A percentile compares a stretch with the other conserved stretches of the same genome.
These are phyloP conservation scores for Ispidina picta DNA, from an alignment of 2,797 vertebrate species.

Conservation along the genomic window DNA sequence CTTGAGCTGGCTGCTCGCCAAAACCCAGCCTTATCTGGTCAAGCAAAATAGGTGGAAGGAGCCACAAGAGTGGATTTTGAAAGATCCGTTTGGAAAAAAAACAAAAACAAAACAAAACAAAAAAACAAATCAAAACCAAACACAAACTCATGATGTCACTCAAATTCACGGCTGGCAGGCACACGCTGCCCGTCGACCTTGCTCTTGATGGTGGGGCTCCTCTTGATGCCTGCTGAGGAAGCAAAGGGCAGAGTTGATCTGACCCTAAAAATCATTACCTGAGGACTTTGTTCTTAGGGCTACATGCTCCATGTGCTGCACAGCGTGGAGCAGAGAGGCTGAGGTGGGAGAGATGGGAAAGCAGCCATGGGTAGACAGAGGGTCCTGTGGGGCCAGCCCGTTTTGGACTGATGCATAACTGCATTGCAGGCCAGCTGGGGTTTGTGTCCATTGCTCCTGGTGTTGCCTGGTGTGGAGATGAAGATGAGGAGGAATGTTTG, in stretches of 20 bases:
- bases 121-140: too few species aligned
- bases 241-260: not conserved
- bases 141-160: not conserved
- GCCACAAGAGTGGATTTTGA: not conserved
- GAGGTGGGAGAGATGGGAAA: not conserved
- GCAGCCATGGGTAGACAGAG: not conserved
- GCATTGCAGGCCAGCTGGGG: not conserved
- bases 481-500: not conserved
- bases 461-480: not conserved
- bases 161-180: fast-evolving
- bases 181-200: fast-evolving
- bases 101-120: too few species aligned
- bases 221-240: not conserved
- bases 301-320: not conserved
- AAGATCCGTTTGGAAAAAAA: not conserved
- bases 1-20: not conserved
- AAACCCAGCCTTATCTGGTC: conserved; percentile 31
- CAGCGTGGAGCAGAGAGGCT: not conserved
- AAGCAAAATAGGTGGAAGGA: conserved; percentile 3
- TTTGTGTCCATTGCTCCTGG: not conserved
- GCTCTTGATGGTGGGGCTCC: fast-evolving
- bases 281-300: not conserved
- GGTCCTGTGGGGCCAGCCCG: not conserved
- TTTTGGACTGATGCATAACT: not conserved
- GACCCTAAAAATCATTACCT: not conserved